Conservation (phyloP, 2,113 vertebrate species). For the Macrotis lagotis region DNA sequence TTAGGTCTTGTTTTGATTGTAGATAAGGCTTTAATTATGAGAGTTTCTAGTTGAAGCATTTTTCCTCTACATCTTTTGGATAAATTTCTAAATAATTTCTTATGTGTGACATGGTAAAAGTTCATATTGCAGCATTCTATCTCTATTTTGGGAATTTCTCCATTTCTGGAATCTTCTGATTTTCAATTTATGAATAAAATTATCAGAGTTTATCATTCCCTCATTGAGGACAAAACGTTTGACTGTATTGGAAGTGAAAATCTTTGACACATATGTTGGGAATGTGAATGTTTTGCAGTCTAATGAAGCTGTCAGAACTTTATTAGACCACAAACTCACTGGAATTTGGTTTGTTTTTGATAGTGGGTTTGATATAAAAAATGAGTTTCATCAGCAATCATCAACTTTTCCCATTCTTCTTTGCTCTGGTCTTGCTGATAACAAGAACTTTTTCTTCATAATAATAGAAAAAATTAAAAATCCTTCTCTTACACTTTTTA, state of each 20-base stretch:
- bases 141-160: not conserved
- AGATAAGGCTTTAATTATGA: too few species aligned
- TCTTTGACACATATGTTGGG: not conserved
- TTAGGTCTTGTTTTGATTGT: too few species aligned
- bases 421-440: not conserved
- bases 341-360: not conserved
- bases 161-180: not conserved
- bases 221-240: not conserved
- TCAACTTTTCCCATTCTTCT: not conserved
- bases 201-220: not conserved
- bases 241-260: not conserved
- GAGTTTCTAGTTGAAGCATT: too few species aligned
- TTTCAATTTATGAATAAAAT: not conserved
- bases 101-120: not conserved
- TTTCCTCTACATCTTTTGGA: too few species aligned
- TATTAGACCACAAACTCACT: not conserved
- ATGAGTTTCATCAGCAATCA: not conserved
- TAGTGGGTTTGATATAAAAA: too few species aligned
- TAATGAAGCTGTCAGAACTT: not conserved
- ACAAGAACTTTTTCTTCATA: not conserved
- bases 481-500: not conserved
- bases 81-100: too few species aligned
- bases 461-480: not conserved
- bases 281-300: not conserved
- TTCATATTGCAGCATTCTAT: not conserved